These are phyloP conservation scores for Oryzias celebensis DNA, from an alignment of 2,113 vertebrate genomes.

Conservation along the genomic window DNA sequence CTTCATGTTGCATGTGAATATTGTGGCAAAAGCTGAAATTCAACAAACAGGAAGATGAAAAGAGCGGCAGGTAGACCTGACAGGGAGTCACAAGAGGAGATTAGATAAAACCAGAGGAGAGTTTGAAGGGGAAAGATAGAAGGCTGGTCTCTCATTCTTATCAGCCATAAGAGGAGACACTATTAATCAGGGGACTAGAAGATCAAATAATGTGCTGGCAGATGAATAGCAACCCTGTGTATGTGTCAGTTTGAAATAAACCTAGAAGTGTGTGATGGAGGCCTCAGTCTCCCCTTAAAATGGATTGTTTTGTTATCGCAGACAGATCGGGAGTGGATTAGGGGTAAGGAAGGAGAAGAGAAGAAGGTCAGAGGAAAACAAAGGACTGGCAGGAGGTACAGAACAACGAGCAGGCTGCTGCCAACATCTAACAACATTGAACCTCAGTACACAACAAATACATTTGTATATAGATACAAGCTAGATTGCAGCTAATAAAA, in stretches of 20 bases:
- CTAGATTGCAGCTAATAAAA: neutral
- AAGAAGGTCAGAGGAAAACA: conserved; percentile 18
- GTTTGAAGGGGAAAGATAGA: conserved; percentile 47
- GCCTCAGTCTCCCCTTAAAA: conserved; percentile 22
- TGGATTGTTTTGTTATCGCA: conserved; percentile 45
- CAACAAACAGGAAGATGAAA: conserved; percentile 12
- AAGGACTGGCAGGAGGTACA: conserved; percentile 16
- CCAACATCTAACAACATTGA: neutral
- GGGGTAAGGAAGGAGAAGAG: conserved; percentile 3
- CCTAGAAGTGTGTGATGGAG: conserved; percentile 18
- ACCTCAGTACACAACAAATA: neutral
- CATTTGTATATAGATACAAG: neutral
- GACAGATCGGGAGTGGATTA: conserved; percentile 14
- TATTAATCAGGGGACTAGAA: conserved; percentile 57
- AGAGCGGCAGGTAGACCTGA: conserved; percentile 12
- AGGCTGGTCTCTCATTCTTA: conserved; percentile 31
- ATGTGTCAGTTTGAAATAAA: conserved; percentile 27
- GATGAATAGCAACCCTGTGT: conserved; percentile 11
- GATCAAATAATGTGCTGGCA: conserved; percentile 58
- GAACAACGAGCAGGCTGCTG: neutral
- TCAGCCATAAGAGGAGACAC: conserved; percentile 46
- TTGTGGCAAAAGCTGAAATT: conserved; percentile 1
- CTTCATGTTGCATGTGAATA: conserved; percentile 28
- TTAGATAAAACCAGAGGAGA: conserved; percentile 33
- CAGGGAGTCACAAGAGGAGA: conserved; percentile 8